Conservation (phyloP, 2,888 invertebrate species). For the Megastigmus dorsalis region DNA sequence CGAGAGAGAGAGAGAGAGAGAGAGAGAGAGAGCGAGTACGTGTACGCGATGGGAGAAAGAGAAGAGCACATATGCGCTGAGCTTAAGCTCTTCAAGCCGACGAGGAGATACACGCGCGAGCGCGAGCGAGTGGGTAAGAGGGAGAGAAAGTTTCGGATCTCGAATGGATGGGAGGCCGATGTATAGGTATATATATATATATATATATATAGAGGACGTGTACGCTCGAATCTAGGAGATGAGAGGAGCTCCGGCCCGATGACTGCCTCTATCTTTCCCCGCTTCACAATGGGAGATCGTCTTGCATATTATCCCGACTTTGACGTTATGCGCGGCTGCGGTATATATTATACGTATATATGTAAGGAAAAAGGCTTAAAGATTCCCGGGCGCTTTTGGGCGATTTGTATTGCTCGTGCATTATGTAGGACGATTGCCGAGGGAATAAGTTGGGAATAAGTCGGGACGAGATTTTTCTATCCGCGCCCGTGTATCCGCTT, state of each 20-base stretch:
- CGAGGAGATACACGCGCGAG: not conserved
- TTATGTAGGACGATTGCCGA: too few species aligned
- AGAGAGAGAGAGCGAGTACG: too few species aligned
- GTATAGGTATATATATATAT: not conserved
- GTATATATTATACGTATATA: too few species aligned
- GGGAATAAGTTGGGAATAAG: not conserved
- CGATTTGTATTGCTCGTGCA: too few species aligned
- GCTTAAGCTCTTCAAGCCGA: slow-evolving; percentile 27
- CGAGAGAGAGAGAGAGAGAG: too few species aligned
- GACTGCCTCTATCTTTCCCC: not conserved
- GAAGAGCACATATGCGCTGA: slow-evolving; percentile 12
- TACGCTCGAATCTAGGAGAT: not conserved
- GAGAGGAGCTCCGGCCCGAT: too few species aligned
- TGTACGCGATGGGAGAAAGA: not conserved
- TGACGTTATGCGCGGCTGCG: slow-evolving; percentile 6
- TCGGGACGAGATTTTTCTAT: slow-evolving; percentile 16
- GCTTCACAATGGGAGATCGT: slow-evolving; percentile 27
- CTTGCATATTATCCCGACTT: slow-evolving; percentile 35
- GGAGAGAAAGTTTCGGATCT: not conserved
- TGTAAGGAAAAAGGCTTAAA: slow-evolving; percentile 5
- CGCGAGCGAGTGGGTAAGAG: not conserved
- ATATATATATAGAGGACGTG: too few species aligned
- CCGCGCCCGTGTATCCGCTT: not conserved
- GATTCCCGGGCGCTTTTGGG: slow-evolving; percentile 5
- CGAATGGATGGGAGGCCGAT: not conserved